phyloP scores from a whole-genome alignment of 2,888 invertebrate species.

The Dasysyrphus albostriatus region DNA sequence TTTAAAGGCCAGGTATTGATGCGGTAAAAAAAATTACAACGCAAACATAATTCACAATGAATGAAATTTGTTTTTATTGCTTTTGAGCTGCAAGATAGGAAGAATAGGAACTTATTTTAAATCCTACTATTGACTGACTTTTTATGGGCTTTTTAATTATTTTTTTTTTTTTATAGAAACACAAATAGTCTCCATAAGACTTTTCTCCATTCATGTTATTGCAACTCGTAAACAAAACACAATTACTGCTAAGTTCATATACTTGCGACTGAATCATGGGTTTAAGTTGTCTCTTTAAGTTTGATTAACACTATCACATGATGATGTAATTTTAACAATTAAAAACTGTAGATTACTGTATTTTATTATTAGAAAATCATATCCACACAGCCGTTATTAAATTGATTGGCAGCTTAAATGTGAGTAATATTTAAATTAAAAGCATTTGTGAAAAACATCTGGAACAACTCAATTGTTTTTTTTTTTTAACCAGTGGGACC shows the following conservation, averaged over 20 bases:
- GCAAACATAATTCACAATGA: no score
- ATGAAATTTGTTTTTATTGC: no score
- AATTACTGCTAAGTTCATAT: not conserved
- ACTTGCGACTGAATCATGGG: not conserved
- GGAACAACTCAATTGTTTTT: not conserved
- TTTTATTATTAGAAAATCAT: not conserved
- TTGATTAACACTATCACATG: not conserved
- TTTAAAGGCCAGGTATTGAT: not conserved
- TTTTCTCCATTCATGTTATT: no score
- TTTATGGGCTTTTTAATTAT: no score
- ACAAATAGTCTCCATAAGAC: no score
- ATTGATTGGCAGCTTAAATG: constrained; percentile 1
- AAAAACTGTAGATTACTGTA: not conserved
- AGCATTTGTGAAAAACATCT: constrained; percentile 10
- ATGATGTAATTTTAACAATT: constrained; percentile 4
- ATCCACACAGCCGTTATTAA: constrained; percentile 14
- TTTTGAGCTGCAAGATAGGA: no score
- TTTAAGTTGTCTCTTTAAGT: not conserved
- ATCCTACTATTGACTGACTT: no score
- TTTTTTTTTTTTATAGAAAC: no score
- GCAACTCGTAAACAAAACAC: no score
- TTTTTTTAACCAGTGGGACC: not conserved
- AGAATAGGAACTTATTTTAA: no score
- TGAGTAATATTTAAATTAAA: not conserved
- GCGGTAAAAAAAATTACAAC: not conserved